Conservation (phyloP, 2,113 vertebrate genomes). For the Oncorhynchus kisutch region DNA sequence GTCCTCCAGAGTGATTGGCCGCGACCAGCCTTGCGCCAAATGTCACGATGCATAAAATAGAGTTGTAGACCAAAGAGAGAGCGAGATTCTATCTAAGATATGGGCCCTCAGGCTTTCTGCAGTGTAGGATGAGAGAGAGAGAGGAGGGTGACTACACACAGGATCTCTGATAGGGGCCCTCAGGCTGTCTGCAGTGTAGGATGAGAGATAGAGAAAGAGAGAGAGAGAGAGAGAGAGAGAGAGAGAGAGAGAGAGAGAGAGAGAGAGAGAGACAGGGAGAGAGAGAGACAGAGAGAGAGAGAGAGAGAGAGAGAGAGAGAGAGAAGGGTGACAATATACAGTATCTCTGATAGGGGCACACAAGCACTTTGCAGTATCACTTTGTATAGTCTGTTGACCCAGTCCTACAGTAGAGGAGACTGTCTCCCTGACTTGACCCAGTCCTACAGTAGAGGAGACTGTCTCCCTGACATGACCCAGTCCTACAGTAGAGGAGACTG, state of each 20-base stretch:
- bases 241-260: not conserved
- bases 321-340: not conserved
- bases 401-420: no score
- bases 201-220: not conserved
- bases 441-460: no score
- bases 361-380: no score
- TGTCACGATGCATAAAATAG: not conserved
- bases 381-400: no score
- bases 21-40: not conserved
- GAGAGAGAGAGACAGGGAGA: not conserved
- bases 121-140: conserved; percentile 4
- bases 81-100: not conserved
- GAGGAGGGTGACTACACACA: not conserved
- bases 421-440: no score
- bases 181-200: not conserved
- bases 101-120: not conserved
- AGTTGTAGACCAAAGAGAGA: not conserved
- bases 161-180: not conserved
- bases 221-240: conserved; percentile 1
- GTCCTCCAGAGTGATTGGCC: not conserved
- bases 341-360: no score
- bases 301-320: no score
- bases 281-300: not conserved
- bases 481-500: no score
- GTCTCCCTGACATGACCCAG: no score